Evolutionary conservation across 1,140 invertebrate genomes (phyloP).

Genomic region (Mesaphorura yosii): DNA sequence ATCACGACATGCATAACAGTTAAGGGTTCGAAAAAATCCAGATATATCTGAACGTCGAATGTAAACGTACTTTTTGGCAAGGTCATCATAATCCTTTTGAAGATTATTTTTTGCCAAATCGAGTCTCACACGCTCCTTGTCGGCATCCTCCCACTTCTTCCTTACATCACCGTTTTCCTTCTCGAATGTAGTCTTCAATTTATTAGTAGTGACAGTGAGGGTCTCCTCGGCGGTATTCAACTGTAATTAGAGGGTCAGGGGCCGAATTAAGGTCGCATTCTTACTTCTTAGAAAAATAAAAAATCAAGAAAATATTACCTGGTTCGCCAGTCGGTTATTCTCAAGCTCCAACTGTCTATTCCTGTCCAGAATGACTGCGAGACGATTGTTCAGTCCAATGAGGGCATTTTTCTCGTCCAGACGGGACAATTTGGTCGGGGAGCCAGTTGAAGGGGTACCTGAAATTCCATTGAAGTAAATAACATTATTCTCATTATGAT

Average conservation of each 20-base stretch:
- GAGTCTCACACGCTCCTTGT: constrained; percentile 6
- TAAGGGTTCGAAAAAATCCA: too few species aligned
- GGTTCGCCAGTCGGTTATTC: constrained; percentile 45
- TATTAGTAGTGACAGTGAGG: background rate
- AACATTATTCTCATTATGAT: too few species aligned
- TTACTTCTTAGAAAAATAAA: background rate
- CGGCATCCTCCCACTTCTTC: background rate
- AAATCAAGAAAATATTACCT: background rate
- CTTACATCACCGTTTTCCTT: constrained; percentile 2
- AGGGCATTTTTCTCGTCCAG: constrained; percentile 87
- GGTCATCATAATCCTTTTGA: background rate
- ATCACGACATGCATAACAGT: too few species aligned
- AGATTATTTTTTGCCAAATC: background rate
- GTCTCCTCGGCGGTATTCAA: background rate
- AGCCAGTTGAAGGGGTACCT: too few species aligned
- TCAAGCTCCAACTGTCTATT: constrained; percentile 81
- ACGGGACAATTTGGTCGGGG: constrained; percentile 69
- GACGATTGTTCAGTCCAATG: constrained; percentile 75
- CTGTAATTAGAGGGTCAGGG: background rate
- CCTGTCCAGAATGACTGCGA: constrained; percentile 87
- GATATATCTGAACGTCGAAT: too few species aligned
- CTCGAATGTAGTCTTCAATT: constrained; percentile 3
- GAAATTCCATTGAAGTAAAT: too few species aligned
- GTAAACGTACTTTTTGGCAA: constrained; percentile 6
- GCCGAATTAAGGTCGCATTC: background rate